A percentile compares a stretch with the other conserved stretches of the same genome.
These are phyloP conservation scores for Cyclophora punctaria DNA, from an alignment of 2,888 invertebrate species.

Conservation along the genomic window DNA sequence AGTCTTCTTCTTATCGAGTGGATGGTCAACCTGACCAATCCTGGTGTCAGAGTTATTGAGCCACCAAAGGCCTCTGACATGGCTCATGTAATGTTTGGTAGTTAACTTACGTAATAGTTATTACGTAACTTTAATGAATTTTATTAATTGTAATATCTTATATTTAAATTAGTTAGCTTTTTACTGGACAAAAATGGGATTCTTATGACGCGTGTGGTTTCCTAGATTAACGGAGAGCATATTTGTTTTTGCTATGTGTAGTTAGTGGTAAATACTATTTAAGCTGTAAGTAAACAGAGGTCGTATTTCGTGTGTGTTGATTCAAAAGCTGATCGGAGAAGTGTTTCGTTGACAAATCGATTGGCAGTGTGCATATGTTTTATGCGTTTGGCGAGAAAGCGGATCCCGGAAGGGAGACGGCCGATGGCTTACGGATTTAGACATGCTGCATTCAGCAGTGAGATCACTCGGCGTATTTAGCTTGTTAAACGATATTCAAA, in stretches of 20 bases:
- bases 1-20: too few species aligned
- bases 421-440: constrained; percentile 61
- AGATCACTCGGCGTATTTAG: constrained; percentile 56
- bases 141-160: too few species aligned
- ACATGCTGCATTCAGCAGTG: constrained; percentile 63
- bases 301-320: constrained; percentile 45
- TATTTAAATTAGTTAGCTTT: too few species aligned
- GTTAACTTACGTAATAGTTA: too few species aligned
- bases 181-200: too few species aligned
- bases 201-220: too few species aligned
- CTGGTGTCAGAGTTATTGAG: too few species aligned
- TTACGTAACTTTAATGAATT: too few species aligned
- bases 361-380: constrained; percentile 61
- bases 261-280: constrained; percentile 50
- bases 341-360: constrained; percentile 53
- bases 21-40: too few species aligned
- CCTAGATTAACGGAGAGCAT: neutral
- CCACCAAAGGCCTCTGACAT: too few species aligned
- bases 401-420: constrained; percentile 55
- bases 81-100: too few species aligned
- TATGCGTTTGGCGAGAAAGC: constrained; percentile 63
- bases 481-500: constrained; percentile 24
- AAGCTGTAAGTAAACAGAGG: constrained; percentile 43
- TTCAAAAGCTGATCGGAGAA: constrained; percentile 40
- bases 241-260: constrained; percentile 29